Base-by-base conservation (phyloP, 2,888 invertebrate genomes). In the Amphipoea lucens region DNA sequence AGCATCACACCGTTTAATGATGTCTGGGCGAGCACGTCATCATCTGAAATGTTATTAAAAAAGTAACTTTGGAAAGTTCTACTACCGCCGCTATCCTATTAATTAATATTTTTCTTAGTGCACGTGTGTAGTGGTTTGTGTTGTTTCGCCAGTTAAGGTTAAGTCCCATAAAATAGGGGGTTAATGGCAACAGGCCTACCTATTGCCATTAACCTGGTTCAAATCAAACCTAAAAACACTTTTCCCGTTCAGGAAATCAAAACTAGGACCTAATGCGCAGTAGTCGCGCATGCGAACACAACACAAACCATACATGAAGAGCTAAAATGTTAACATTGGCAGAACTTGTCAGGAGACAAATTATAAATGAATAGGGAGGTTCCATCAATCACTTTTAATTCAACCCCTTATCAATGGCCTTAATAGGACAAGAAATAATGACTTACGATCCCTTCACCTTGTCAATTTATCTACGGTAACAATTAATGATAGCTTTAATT, bases 401-500 rank as follows among this genome's bases (percentile, higher is more conserved):
- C 57, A 45, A 54, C 69, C 40, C 60, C 77, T 57, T 62, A 71
- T 67, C 40, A 84, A 79, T 79, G 70, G 42, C 45, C 48, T 29
- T 68, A 65, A 67, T 60, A 83, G 51, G 67, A 73, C 45, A 57
- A 68, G 36, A 87, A 77, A 76, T 81, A 69, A 80, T 79, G 42
- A 62, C 29, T 62, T 51, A 20, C 45, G 62, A 73, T 73, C 74
- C 74, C n/a, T 75, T 7, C 36, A 69, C 57, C 54, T 60, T 76
- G 71, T 72, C 76, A 72, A 75, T 76, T 80, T 70, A 65, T 70
- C 42, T 20, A 72, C 76, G 65, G 73, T 60, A 69, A 63, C 57
- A 79, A 70, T 73, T 65, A 76, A 83, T 77, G 40, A 80, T 66
- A 45, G 62, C 51, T 84, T 84, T 74, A 78, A 87, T 84, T 86